These are phyloP conservation scores for Pituophis catenifer DNA, from an alignment of 2,113 vertebrate species.

Conservation along the genomic window DNA sequence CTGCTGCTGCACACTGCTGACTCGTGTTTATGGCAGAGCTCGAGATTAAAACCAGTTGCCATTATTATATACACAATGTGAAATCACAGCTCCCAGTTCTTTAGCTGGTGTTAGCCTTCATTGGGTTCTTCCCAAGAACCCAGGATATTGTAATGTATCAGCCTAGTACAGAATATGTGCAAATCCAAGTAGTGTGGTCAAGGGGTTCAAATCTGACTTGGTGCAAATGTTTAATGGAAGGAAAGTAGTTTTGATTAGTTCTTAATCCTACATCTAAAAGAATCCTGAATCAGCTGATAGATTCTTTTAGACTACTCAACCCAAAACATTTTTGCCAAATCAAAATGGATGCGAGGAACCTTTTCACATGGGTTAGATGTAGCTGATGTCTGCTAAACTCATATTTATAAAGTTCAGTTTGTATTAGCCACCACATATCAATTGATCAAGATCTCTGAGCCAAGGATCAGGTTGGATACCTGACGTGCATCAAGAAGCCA, in stretches of 20 bases:
- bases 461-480: too few relatives aligned
- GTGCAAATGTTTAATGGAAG: background rate
- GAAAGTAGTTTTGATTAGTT: background rate
- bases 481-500: too few relatives aligned
- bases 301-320: background rate
- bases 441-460: background rate
- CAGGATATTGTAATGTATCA: too few relatives aligned
- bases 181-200: too few relatives aligned
- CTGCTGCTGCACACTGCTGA: too few relatives aligned
- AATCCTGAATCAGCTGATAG: background rate
- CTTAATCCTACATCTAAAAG: background rate
- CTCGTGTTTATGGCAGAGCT: background rate
- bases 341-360: background rate
- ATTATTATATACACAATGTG: background rate
- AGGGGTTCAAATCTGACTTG: background rate
- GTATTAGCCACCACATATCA: background rate
- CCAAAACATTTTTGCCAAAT: background rate
- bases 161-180: too few relatives aligned
- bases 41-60: background rate
- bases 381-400: background rate
- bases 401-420: background rate
- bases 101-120: too few relatives aligned
- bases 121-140: too few relatives aligned
- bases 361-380: background rate
- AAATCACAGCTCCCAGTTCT: too few relatives aligned